A percentile compares a stretch with the other conserved stretches of the same genome.
Conservation (phyloP, 2,113 vertebrate genomes). For the Gymnogyps californianus region DNA sequence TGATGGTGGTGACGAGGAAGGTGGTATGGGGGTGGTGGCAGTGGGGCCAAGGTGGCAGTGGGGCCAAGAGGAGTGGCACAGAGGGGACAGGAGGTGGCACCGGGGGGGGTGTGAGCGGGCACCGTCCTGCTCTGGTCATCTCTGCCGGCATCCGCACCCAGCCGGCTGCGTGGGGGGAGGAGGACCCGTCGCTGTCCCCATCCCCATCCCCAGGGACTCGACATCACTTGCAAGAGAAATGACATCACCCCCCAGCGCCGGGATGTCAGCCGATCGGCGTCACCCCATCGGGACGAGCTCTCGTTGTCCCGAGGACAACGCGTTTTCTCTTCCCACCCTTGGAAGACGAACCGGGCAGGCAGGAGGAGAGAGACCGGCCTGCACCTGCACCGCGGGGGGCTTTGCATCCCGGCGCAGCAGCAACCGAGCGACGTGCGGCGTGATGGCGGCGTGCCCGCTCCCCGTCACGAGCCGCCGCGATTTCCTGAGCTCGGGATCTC, state of each 20-base stretch:
- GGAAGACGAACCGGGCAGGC: fast-evolving
- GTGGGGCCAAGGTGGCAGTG: neutral
- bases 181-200: neutral
- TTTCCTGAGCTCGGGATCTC: too few species aligned
- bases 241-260: neutral
- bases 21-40: neutral
- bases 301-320: neutral
- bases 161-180: neutral
- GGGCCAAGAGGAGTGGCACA: neutral
- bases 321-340: neutral
- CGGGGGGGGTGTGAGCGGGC: fast-evolving
- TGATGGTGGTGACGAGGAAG: neutral
- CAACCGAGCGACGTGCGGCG: fast-evolving
- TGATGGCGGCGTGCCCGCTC: fast-evolving
- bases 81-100: neutral
- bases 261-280: neutral
- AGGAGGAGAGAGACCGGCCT: neutral
- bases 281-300: neutral
- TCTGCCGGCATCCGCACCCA: fast-evolving
- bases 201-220: neutral
- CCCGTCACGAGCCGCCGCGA: fast-evolving
- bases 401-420: fast-evolving
- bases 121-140: neutral
- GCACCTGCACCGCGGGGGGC: fast-evolving
- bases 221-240: neutral